Evolutionary conservation across 2,888 invertebrate species (phyloP).

Genomic region (Chamaedrilus cognettii): DNA sequence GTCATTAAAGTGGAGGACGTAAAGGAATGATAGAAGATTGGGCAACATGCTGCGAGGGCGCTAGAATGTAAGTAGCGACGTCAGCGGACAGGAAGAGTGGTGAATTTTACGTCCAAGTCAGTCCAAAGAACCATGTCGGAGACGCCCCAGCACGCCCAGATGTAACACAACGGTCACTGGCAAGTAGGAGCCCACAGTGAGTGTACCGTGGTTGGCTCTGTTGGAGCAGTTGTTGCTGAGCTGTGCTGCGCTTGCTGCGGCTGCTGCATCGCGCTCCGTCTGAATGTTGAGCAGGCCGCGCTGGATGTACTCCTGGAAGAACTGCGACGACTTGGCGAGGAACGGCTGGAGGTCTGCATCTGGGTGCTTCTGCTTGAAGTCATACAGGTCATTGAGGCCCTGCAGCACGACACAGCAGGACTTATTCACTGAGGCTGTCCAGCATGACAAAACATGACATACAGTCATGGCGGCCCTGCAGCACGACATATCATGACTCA

Average conservation of each 20-base stretch:
- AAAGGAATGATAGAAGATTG: too few relatives aligned
- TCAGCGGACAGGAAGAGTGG: too few relatives aligned
- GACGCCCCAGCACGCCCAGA: too few relatives aligned
- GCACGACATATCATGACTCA: background rate
- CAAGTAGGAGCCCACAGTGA: too few relatives aligned
- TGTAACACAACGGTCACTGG: too few relatives aligned
- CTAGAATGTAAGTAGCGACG: too few relatives aligned
- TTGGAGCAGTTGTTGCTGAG: background rate
- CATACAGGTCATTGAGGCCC: constrained; percentile 79
- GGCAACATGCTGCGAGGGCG: too few relatives aligned
- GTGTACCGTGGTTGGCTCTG: too few relatives aligned
- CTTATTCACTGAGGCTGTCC: background rate
- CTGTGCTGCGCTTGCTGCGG: too few relatives aligned
- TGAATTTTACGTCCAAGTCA: too few relatives aligned
- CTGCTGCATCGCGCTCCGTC: constrained; percentile 58
- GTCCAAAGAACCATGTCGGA: too few relatives aligned
- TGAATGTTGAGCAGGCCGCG: constrained; percentile 72
- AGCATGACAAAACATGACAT: background rate
- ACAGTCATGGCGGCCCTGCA: background rate
- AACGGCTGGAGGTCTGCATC: constrained; percentile 84
- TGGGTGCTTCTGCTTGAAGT: constrained; percentile 77
- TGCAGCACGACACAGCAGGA: constrained; percentile 57
- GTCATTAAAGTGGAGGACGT: too few relatives aligned
- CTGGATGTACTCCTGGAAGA: constrained; percentile 85
- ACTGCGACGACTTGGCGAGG: constrained; percentile 78